Base-by-base conservation (phyloP, 2,797 vertebrate species). In the Dryobates pubescens region DNA sequence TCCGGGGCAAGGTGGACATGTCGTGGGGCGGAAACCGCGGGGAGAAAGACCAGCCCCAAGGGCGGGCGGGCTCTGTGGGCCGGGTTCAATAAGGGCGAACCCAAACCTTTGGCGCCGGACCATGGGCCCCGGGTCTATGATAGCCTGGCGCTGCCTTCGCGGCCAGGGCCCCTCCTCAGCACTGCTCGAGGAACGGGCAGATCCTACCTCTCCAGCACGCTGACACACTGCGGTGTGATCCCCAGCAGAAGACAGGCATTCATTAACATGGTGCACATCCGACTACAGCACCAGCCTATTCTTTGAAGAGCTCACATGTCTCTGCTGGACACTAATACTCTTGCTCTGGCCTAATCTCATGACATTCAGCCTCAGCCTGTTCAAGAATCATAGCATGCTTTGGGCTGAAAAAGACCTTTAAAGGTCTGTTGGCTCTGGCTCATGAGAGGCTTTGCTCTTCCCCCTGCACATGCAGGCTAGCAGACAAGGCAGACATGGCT, bases 241-340 rank as follows among this genome's bases (percentile, higher is more conserved):
- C 64, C 2, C 13, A 36, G 53, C 53, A 0, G 12, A 19, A 22
- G 13, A 22, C 32, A 18, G 14, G 18, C 15, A 2, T 3, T 19
- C 7, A 1, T 8, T 17, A 16, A 7, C 11, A 1, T 2, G 29
- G 47, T 13, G 30, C 58, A 0, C 10, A 32, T 10, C 30, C 30
- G 6, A 1, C 54, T 6, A 4, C 8, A 4, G 7, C 30, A 13
- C 36, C 41, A n/a, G 61, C 32, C 61, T 23, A 1, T 11, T 7
- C 59, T 41, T 10, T 6, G 22, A 32, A 17, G 43, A 23, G 29
- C 43, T 23, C 11, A 3, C 4, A 3, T 5, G 9, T 7, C 41
- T 5, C 38, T 6, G 26, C 58, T 20, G 3, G 32, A 27, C 32
- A 12, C 6, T 4, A 4, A 17, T 49, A 2, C 29, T 15, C 32